These are phyloP conservation scores for Aspiorhynchus laticeps DNA, from an alignment of 2,113 vertebrate species.

Conservation along the genomic window DNA sequence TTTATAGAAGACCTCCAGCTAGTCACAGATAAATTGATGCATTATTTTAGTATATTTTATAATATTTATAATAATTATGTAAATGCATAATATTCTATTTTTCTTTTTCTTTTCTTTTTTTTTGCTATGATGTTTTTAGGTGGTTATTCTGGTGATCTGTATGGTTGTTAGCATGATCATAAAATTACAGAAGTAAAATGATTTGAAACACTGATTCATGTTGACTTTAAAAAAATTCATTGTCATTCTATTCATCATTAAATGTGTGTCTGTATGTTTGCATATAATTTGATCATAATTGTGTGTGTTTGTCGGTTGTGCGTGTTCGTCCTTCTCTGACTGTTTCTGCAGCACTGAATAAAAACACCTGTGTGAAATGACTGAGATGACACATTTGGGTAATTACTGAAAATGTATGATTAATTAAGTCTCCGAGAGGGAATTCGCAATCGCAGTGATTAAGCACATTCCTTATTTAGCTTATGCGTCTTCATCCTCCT, in stretches of 20 bases:
- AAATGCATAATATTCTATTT: too few relatives aligned
- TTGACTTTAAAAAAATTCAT: not conserved
- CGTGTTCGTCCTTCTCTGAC: not conserved
- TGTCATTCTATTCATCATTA: too few relatives aligned
- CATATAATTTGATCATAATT: not conserved
- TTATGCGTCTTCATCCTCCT: conserved; percentile 7
- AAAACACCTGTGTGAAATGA: conserved; percentile 21
- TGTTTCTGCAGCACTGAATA: not conserved
- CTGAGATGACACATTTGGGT: conserved; percentile 28
- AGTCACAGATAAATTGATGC: too few relatives aligned
- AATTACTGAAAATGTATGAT: conserved; percentile 43
- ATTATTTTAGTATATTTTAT: too few relatives aligned
- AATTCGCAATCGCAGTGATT: conserved; percentile 29
- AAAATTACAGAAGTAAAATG: not conserved
- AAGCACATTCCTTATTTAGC: conserved; percentile 36
- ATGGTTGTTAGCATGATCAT: not conserved
- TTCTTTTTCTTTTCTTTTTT: not conserved
- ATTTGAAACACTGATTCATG: not conserved
- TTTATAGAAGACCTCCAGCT: not conserved
- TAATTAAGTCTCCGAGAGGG: conserved; percentile 39
- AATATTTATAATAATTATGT: too few relatives aligned
- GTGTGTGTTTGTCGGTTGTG: not conserved
- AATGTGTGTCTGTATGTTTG: conserved; percentile 12
- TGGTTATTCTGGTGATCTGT: not conserved
- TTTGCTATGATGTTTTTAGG: not conserved